Evolutionary conservation across 1,140 invertebrate species (phyloP).

Genomic region (Stegodyphus dumicola): DNA sequence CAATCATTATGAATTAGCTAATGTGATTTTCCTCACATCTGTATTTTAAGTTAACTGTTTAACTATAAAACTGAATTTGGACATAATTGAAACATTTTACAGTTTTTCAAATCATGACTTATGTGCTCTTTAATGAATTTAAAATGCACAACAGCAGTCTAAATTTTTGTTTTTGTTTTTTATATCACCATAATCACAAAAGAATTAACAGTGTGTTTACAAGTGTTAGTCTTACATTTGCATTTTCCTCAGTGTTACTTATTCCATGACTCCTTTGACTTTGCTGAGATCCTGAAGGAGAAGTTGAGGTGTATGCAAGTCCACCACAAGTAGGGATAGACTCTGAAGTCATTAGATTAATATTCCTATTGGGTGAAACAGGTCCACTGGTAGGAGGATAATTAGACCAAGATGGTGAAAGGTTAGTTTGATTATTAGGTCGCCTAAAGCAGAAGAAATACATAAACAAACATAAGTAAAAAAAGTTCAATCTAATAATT

Average conservation of each 20-base stretch:
- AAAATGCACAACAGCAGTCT: too few relatives aligned
- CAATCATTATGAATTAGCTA: too few relatives aligned
- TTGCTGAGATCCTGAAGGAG: constrained; percentile 48
- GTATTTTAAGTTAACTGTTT: too few relatives aligned
- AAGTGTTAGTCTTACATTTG: constrained; percentile 1
- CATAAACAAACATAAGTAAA: not conserved
- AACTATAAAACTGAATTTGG: too few relatives aligned
- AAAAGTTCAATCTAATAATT: not conserved
- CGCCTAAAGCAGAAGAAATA: constrained; percentile 6
- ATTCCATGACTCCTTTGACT: constrained; percentile 32
- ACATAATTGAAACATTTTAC: too few relatives aligned
- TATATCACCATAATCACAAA: too few relatives aligned
- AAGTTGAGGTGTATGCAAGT: constrained; percentile 32
- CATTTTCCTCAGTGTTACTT: not conserved
- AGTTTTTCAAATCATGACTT: too few relatives aligned
- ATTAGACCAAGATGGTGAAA: constrained; percentile 47
- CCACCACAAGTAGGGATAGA: constrained; percentile 10
- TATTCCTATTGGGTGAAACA: constrained; percentile 49
- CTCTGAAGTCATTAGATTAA: constrained; percentile 23
- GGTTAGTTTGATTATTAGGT: constrained; percentile 7
- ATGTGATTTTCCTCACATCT: too few relatives aligned
- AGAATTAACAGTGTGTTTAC: too few relatives aligned
- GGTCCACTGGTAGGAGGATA: constrained; percentile 34
- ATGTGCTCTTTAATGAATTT: too few relatives aligned
- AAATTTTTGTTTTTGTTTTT: too few relatives aligned